Evolutionary conservation across 2,888 invertebrate species (phyloP).

Genomic region (Pammene fasciana): DNA sequence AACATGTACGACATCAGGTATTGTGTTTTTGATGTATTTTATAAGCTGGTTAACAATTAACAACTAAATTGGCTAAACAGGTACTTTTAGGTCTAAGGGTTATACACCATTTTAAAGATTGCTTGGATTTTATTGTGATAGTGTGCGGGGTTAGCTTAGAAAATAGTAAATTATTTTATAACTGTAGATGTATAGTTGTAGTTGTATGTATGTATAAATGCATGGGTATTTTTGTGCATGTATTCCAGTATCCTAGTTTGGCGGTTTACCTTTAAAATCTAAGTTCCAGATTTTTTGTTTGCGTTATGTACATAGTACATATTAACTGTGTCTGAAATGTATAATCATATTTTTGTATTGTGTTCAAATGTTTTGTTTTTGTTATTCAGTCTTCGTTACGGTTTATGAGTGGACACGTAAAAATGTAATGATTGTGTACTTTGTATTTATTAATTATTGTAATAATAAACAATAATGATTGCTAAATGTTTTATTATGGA

Average conservation of each 20-base stretch:
- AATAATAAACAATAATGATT: conserved; percentile 71
- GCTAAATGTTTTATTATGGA: conserved; percentile 69
- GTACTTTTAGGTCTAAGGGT: not conserved
- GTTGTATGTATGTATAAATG: conserved; percentile 55
- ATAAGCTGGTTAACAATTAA: not conserved
- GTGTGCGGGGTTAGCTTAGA: conserved; percentile 53
- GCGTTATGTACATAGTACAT: conserved; percentile 24
- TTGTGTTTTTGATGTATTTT: not conserved
- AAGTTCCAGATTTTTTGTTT: conserved; percentile 15
- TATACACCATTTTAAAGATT: conserved; percentile 37
- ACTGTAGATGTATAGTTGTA: conserved; percentile 47
- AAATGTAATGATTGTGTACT: conserved; percentile 54
- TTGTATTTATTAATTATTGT: conserved; percentile 71
- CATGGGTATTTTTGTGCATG: conserved; percentile 68
- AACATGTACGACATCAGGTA: too few relatives aligned
- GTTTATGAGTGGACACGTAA: conserved; percentile 63
- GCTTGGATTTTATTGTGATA: conserved; percentile 35
- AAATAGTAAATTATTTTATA: conserved; percentile 65
- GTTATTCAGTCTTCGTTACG: conserved; percentile 50
- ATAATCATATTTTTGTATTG: conserved; percentile 47
- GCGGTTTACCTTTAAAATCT: conserved; percentile 12
- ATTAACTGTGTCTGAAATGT: conserved; percentile 13
- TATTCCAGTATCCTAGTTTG: conserved; percentile 43
- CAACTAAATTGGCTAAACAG: not conserved
- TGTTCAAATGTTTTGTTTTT: conserved; percentile 47